Evolutionary conservation across 2,113 vertebrate species (phyloP).

Genomic region (Sisor rabdophorus): DNA sequence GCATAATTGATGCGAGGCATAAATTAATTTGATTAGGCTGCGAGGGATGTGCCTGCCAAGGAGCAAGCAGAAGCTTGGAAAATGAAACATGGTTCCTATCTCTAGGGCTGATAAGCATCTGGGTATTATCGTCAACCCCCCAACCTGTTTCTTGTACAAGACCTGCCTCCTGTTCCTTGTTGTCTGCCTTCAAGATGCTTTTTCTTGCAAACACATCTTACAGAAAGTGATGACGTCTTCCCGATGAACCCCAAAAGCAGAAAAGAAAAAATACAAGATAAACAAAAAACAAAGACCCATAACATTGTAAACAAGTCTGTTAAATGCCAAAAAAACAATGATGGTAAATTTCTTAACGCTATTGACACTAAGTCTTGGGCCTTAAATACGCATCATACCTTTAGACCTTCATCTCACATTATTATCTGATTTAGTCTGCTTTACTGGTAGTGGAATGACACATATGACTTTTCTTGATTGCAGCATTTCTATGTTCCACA

Average conservation of each 20-base stretch:
- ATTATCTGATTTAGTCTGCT: not conserved
- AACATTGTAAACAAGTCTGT: not conserved
- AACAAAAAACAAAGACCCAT: no score
- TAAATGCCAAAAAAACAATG: not conserved
- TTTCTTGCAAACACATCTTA: not conserved
- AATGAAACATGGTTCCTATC: conserved; percentile 78
- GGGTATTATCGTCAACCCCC: conserved; percentile 33
- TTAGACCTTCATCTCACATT: no score
- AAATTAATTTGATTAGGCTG: conserved; percentile 89
- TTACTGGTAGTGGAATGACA: not conserved
- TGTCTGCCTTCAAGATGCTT: not conserved
- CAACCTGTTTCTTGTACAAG: conserved; percentile 23
- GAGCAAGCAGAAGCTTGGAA: conserved; percentile 72
- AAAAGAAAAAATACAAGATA: not conserved
- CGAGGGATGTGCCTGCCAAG: conserved; percentile 77
- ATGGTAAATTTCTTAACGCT: no score
- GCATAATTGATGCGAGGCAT: conserved; percentile 89
- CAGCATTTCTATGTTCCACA: no score
- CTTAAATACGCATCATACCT: no score
- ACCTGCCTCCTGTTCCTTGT: conserved; percentile 17
- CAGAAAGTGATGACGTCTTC: not conserved
- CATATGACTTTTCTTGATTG: no score
- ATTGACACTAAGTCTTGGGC: no score
- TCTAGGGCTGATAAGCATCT: conserved; percentile 79
- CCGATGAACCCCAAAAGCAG: not conserved